Evolutionary conservation across 2,113 vertebrate species (phyloP).

Genomic region (Mesembrinibis cayennensis): DNA sequence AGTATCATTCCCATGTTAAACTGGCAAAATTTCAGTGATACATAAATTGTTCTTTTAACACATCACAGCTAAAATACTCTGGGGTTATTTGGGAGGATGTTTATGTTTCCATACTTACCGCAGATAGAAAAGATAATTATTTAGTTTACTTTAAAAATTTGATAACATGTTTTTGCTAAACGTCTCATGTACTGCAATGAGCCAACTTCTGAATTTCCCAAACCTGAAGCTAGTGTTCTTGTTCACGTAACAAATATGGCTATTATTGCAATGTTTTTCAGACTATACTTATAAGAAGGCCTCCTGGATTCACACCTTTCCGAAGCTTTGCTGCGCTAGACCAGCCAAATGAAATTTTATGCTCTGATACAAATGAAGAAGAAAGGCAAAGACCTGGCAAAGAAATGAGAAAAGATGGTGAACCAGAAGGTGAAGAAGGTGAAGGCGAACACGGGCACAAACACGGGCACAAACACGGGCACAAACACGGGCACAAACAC

Average conservation of each 20-base stretch:
- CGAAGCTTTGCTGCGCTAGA: accelerated
- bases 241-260: background rate
- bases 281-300: background rate
- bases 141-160: background rate
- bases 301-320: conserved; percentile 77
- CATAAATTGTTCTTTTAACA: background rate
- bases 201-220: background rate
- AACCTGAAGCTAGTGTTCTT: background rate
- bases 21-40: background rate
- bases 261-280: conserved; percentile 31
- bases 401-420: background rate
- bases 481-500: background rate
- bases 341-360: background rate
- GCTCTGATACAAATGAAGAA: background rate
- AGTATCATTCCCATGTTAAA: background rate
- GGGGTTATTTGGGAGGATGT: background rate
- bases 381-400: background rate
- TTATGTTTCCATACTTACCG: background rate
- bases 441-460: background rate
- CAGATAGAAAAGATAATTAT: background rate
- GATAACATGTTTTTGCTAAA: background rate
- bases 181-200: background rate
- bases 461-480: background rate
- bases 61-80: background rate
- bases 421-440: background rate